Conservation (phyloP, 1,140 invertebrate genomes). For the Drosophila sucinea region DNA sequence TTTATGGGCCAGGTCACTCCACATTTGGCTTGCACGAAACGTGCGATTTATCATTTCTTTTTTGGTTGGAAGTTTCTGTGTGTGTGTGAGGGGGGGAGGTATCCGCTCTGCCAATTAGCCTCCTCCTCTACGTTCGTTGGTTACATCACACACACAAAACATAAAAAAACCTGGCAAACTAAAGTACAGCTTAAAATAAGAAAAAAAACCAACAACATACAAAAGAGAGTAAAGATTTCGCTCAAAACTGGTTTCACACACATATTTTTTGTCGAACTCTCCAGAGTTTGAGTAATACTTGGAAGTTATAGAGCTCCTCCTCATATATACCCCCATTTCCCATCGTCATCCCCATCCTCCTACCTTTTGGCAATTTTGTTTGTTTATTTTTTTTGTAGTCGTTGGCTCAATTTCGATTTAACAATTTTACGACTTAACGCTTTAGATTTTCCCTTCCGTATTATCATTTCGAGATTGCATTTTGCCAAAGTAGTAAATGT, state of each 20-base stretch:
- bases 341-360: slow-evolving; percentile 9
- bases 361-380: slow-evolving; percentile 48
- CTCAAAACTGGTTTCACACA: slow-evolving; percentile 52
- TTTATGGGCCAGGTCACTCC: slow-evolving; percentile 40
- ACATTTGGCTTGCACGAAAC: slow-evolving; percentile 30
- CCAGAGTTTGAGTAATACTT: slow-evolving; percentile 12
- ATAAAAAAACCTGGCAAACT: slow-evolving; percentile 65
- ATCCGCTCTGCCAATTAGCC: slow-evolving; percentile 77
- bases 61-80: slow-evolving; percentile 6
- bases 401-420: slow-evolving; percentile 45
- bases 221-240: slow-evolving; percentile 29
- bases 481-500: slow-evolving; percentile 41
- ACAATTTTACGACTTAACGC: slow-evolving; percentile 43
- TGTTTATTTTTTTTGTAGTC: slow-evolving; percentile 16
- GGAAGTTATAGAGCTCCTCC: no score
- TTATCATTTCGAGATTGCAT: slow-evolving; percentile 62
- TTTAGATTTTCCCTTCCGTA: slow-evolving; percentile 60
- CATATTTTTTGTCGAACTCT: neutral
- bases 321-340: slow-evolving; percentile 39
- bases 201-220: slow-evolving; percentile 5
- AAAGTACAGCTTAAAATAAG: slow-evolving; percentile 41
- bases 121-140: slow-evolving; percentile 19
- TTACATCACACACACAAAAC: slow-evolving; percentile 58
- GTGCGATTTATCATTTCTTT: slow-evolving; percentile 70
- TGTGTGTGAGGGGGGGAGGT: slow-evolving; percentile 3